Base-by-base conservation (phyloP, 2,797 vertebrate genomes). In the Microchirus variegatus region DNA sequence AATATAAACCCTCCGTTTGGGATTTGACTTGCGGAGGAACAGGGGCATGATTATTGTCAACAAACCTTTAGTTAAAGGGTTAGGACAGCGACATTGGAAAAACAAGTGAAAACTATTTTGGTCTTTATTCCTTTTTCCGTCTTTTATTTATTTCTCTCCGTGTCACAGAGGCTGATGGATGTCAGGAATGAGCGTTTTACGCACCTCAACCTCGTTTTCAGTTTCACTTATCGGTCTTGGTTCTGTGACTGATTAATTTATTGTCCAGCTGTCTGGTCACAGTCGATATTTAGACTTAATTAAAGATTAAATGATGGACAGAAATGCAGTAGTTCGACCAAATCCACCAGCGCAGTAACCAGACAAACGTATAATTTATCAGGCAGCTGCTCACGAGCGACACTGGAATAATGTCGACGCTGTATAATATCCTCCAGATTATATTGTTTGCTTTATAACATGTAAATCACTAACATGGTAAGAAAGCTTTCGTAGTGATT, bases 1-100 rank as follows among this genome's bases (percentile, higher is more conserved):
- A 63, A 53, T 60, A 45, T 31, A 52, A 75, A 67, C 10, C 26
- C 55, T 19, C 49, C 5, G 1, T 53, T 53, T 52, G 16, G 53
- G 42, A 55, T 53, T 26, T 51, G 18, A 37, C 43, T 61, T 18
- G 2, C 1, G 7, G 8, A 12, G 18, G 3, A 9, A 17, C 9
- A 12, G n/a, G n/a, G n/a, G n/a, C n/a, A 0, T 12, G 31, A 13
- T 14, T 17, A 26, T 26, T 26, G 26, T 26, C 26, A 26, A 26
- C 26, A n/a, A 26, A 12, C 13, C 40, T 53, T 15, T 9, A 36
- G 26, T 53, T 37, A 16, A 70, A 53, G 26, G 37, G 44, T 59
- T 15, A 17, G 8, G 26, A 68, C 2, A 43, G 5, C 13, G 12
- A 44, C 38, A 46, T 31, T 5, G 7, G 8, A n/a, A n/a, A n/a